Base-by-base conservation (phyloP, 2,797 vertebrate genomes). In the Coregonus suidteri region DNA sequence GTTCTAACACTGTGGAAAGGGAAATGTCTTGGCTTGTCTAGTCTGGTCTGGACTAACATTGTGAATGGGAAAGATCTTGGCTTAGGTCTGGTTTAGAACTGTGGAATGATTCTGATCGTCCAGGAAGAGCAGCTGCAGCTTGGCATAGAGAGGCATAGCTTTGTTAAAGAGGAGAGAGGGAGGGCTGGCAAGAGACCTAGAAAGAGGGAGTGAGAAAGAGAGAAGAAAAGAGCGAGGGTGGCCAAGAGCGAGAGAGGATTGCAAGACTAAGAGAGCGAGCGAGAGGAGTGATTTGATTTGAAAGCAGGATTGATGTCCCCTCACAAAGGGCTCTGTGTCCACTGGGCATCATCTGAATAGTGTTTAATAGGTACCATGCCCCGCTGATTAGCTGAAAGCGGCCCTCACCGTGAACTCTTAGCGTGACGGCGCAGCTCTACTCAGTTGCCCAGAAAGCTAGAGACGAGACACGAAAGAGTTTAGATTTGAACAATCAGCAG, bases 301-400 rank as follows among this genome's bases (percentile, higher is more conserved):
- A 47, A 47, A 47, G 41, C 41, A 47, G 9, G 41, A 9, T 47
- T 47, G 41, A 47, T 47, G 41, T 47, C 41, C 41, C 41, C 41
- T 47, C 9, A 35, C 35, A 47, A 83, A 75, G 41, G 78, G 79
- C 73, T 62, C n/a, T 25, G 13, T 83, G 71, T 76, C 79, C 4
- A 30, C 64, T 25, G 84, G 83, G 62, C 75, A 51, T 80, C 14
- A 31, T 73, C 67, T 68, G 6, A 79, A 73, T 75, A 73, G 35
- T 78, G 82, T 79, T 62, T 69, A 74, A 83, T 74, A 75, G 76
- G 37, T 41, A 79, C 76, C 78, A 72, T 77, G 77, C 37, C 67
- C 41, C 11, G 31, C 71, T 85, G 78, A 86, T 88, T 77, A 77
- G 69, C 47, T 25, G 76, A 80, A 73, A 79, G 74, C 74, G 30